Percentiles rank a stretch among this genome's conserved stretches.
Evolutionary conservation across 2,113 vertebrate species (phyloP).

Genomic region (Podocnemis expansa): DNA sequence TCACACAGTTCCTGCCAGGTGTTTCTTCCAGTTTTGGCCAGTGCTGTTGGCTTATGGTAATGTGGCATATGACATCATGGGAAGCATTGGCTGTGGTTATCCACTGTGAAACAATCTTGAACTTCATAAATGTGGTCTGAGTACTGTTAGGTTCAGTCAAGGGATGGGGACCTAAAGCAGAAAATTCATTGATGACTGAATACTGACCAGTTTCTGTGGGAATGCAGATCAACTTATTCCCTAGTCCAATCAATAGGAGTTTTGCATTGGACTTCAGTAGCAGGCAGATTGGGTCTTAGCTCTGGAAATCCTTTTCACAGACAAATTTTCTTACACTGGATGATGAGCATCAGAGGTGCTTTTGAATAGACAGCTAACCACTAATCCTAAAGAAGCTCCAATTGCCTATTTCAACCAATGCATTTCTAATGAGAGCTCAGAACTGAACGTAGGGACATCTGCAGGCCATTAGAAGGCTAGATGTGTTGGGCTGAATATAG

Average conservation of each 20-base stretch:
- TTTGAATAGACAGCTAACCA: background rate
- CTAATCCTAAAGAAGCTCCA: background rate
- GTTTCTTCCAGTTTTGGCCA: conserved; percentile 37
- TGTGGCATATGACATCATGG: conserved; percentile 55
- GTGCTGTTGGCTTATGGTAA: conserved; percentile 57
- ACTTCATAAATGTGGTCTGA: background rate
- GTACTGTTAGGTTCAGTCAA: background rate
- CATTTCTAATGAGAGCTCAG: background rate
- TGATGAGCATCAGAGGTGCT: background rate
- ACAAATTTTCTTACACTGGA: background rate
- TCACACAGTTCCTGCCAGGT: conserved; percentile 25
- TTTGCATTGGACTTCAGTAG: background rate
- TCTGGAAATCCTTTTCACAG: background rate
- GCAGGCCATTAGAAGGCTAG: background rate
- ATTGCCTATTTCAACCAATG: background rate
- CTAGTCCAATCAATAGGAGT: background rate
- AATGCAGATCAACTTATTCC: background rate
- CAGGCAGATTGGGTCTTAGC: background rate
- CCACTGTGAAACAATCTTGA: conserved; percentile 34
- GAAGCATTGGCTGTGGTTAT: background rate
- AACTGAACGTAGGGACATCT: background rate
- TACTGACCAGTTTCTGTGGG: background rate
- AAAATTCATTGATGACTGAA: background rate
- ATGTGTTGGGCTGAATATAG: background rate
- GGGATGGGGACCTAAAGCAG: background rate